phyloP scores from a whole-genome alignment of 2,888 invertebrate species.

The Galerucella nymphaeae region DNA sequence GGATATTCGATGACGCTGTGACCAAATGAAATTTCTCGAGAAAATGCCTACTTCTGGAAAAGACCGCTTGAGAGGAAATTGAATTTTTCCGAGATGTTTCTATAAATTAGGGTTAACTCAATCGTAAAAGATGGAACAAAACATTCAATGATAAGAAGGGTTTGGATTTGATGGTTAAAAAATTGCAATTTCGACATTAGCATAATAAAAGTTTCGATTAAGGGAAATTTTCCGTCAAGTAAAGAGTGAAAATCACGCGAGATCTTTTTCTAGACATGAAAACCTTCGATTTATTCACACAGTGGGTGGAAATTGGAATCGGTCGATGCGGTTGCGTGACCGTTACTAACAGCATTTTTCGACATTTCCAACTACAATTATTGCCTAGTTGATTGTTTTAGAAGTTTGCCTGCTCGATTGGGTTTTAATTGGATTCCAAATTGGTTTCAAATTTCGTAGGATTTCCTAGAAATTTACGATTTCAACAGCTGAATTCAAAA shows the following conservation, averaged over 20 bases:
- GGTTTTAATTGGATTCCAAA: slow-evolving; percentile 11
- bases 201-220: neutral
- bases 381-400: slow-evolving; percentile 5
- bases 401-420: neutral
- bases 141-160: neutral
- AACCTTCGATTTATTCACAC: slow-evolving; percentile 17
- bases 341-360: slow-evolving; percentile 3
- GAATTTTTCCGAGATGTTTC: neutral
- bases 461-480: slow-evolving; percentile 1
- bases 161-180: neutral
- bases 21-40: slow-evolving; percentile 21
- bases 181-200: neutral
- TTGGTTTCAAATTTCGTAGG: slow-evolving; percentile 7
- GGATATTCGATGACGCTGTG: neutral
- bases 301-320: neutral
- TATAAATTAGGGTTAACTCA: neutral
- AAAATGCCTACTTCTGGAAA: slow-evolving; percentile 8
- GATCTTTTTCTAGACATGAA: slow-evolving; percentile 15
- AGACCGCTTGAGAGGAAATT: slow-evolving; percentile 10
- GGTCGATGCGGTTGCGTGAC: neutral
- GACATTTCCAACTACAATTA: slow-evolving; percentile 1
- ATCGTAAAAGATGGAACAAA: neutral
- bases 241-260: slow-evolving; percentile 20
- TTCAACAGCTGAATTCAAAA: neutral
- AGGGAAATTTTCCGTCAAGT: slow-evolving; percentile 9